Percentiles rank a stretch among this genome's conserved stretches.
These are phyloP conservation scores for Mnemiopsis leidyi DNA, from an alignment of 37 sponge, comb jelly and placozoan genomes.

Conservation along the genomic window DNA sequence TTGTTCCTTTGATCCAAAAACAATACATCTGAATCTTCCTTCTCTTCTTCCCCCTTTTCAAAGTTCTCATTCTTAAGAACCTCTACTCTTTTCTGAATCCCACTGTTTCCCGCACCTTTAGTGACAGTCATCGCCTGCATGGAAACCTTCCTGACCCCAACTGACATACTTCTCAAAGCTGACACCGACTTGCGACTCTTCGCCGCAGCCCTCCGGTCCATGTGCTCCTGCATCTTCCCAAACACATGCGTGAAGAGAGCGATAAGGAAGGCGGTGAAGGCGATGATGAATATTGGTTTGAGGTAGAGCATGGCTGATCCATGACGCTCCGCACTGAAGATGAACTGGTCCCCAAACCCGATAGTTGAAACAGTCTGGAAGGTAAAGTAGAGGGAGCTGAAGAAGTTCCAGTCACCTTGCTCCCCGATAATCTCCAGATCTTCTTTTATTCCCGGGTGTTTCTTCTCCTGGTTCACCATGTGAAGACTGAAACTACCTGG, in stretches of 20 bases:
- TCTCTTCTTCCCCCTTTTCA: not conserved
- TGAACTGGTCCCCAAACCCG: not conserved
- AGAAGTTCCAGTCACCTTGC: not conserved
- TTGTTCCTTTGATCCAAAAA: too few relatives aligned
- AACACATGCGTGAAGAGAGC: not conserved
- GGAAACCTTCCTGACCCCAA: not conserved
- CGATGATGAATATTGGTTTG: not conserved
- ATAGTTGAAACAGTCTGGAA: not conserved
- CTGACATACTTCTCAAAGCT: not conserved
- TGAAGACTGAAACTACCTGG: too few relatives aligned
- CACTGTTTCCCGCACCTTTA: too few relatives aligned
- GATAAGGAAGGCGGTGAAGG: constrained; percentile 18
- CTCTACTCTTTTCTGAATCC: not conserved
- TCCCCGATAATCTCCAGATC: not conserved
- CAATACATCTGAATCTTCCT: not conserved
- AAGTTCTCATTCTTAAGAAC: not conserved
- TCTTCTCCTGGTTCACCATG: not conserved
- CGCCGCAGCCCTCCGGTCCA: not conserved
- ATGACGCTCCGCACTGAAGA: not conserved
- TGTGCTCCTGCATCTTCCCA: not conserved
- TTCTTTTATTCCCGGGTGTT: not conserved
- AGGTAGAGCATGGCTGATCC: not conserved
- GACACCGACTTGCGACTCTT: not conserved
- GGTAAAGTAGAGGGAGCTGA: not conserved
- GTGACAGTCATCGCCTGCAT: not conserved